Percentiles rank a stretch among this genome's conserved stretches.
These are phyloP conservation scores for Urocynchramus pylzowi DNA, from an alignment of 2,113 vertebrate genomes.

Conservation along the genomic window DNA sequence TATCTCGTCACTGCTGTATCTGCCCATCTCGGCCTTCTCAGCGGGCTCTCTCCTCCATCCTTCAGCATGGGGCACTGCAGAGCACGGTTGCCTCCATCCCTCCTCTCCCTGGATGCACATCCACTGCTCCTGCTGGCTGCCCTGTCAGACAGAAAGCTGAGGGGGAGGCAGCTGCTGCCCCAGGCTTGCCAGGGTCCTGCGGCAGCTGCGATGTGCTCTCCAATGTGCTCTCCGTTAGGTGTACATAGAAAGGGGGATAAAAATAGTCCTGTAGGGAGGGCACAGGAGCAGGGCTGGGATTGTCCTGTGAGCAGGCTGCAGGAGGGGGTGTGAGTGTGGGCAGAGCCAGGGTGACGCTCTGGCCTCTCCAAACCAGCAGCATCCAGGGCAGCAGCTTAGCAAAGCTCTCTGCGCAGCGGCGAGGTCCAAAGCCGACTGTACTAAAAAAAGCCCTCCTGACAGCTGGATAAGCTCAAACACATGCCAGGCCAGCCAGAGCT, in stretches of 20 bases:
- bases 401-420: fast-evolving
- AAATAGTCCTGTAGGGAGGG: not conserved
- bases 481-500: not conserved
- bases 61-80: fast-evolving
- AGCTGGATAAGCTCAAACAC: slow-evolving; percentile 46
- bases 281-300: fast-evolving
- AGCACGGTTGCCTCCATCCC: not conserved
- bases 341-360: not conserved
- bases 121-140: not conserved
- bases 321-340: not conserved
- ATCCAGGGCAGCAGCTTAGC: slow-evolving; percentile 10
- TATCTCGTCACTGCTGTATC: not conserved
- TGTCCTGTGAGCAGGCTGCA: not conserved
- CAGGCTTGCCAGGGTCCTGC: not conserved
- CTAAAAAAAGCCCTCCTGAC: slow-evolving; percentile 54
- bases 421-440: not conserved
- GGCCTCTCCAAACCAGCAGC: not conserved
- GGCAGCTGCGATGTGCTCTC: not conserved
- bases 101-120: not conserved
- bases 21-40: not conserved
- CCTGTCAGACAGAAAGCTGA: not conserved
- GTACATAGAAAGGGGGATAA: not conserved
- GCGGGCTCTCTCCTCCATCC: fast-evolving
- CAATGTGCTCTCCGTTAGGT: fast-evolving
- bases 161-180: not conserved